A percentile compares a stretch with the other conserved stretches of the same genome.
Conservation (phyloP, 1,140 invertebrate genomes). For the Microvelia longipes region DNA sequence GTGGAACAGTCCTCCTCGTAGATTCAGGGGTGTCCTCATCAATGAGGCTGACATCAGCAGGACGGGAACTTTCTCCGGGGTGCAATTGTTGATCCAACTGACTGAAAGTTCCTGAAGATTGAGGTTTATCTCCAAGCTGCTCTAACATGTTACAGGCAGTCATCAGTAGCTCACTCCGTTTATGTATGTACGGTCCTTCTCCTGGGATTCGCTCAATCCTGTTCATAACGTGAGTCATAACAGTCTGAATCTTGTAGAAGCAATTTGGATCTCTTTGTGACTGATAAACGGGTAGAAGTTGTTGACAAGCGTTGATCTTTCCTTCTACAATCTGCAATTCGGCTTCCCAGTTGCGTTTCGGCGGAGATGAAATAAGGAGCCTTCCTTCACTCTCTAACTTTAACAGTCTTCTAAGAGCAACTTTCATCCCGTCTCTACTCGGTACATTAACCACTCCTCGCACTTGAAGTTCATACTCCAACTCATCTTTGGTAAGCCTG, state of each 20-base stretch:
- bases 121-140: background rate
- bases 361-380: background rate
- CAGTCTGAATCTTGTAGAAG: background rate
- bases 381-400: background rate
- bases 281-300: background rate
- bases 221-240: background rate
- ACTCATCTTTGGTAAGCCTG: background rate
- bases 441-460: background rate
- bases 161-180: background rate
- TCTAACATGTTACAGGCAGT: background rate
- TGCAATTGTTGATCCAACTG: too few species aligned
- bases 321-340: background rate
- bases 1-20: too few species aligned
- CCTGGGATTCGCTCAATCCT: background rate
- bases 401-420: background rate
- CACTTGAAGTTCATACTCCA: background rate
- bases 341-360: slow-evolving; percentile 3
- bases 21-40: background rate
- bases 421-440: background rate
- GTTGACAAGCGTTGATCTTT: background rate
- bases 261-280: background rate
- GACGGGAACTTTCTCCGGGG: too few species aligned
- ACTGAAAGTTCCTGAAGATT: too few species aligned
- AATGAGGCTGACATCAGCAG: background rate
- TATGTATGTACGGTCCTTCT: background rate